Evolutionary conservation across 2,888 invertebrate species (phyloP), one percentile per base, ranked within the genome.

Genomic region (Amblyteles armatorius): DNA sequence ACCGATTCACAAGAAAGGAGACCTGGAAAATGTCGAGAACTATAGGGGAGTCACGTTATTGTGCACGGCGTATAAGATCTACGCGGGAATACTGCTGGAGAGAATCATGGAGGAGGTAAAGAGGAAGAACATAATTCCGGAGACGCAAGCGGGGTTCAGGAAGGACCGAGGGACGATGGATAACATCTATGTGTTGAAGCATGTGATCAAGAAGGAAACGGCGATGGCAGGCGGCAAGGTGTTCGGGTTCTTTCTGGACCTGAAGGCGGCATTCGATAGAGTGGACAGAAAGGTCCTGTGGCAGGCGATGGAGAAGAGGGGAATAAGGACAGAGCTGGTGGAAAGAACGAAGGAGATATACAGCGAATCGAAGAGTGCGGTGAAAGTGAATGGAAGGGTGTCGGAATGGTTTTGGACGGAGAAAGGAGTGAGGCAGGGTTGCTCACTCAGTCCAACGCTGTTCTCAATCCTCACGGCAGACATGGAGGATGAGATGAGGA

Each of bases 361-460:
- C 55, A 5, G 40, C 3, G 87, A n/a, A n/a, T n/a, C n/a, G n/a
- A n/a, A 87, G 26, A 71, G 69, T 5, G 77, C 50, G 57, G 82
- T 83, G 1, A 78, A 50, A n/a, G 57, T 84, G 67, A 65, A 74
- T 7, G 33, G 44, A 9, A 40, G 19, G 29, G 26, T 36, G 1
- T 73, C 76, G 5, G 76, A 79, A 7, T 65, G 52, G 48, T 84
- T 86, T 29, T 76, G 86, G 80, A 79, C 82, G 11, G 60, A 60
- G 29, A 74, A 71, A 33, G 79, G 72, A 29, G 79, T 79, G 29
- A 60, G 79, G 29, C 85, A 85, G 52, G 85, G 82, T 3, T 85
- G 83, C 65, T 82, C 80, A 65, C 72, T 72, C 19, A 57, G 72
- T 9, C 72, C 57, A 7, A 40, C 57, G 6, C 57, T 72, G n/a